Base-by-base conservation (phyloP, 2,113 vertebrate species). In the Paraplagusia blochii region DNA sequence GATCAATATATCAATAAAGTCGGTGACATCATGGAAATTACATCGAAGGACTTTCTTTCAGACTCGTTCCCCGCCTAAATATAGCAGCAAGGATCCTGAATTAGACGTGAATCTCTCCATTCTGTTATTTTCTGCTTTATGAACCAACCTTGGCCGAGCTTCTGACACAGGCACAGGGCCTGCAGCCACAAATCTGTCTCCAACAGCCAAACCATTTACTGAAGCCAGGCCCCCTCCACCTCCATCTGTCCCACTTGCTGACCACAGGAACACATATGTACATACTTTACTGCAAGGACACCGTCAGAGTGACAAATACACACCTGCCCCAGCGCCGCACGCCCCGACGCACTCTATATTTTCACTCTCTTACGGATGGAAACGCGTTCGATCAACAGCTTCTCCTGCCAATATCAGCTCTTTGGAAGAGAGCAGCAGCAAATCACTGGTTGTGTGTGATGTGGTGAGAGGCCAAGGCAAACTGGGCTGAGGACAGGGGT, bases 371-470 rank as follows among this genome's bases (percentile, higher is more conserved):
- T 43, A 62, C 43, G 63, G 72, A 79, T 54, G 67, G 66, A 62
- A n/a, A 71, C 40, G 16, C 22, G 59, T 69, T 77, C 63, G 69
- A 80, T 74, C 68, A 74, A 80, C 76, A 77, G 68, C 52, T 39
- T 70, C 63, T 53, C 65, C 19, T 77, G 79, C 81, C 84, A 86
- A 78, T 71, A 81, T 82, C 79, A 80, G 75, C 79, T 72, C 75
- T 74, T 74, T 84, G 74, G 63, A 69, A 75, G 66, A 56, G 66
- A 77, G 70, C 22, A 34, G 50, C 36, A 79, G 74, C 69, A 83
- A 84, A 83, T 80, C 59, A 78, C 59, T 70, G 64, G 55, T 77
- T 82, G 69, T 77, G 76, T 72, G 74, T 62, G 79, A 58, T 74
- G 77, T 69, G 66, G 62, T 74, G 62, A 61, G 69, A 69, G 79